A percentile compares a stretch with the other conserved stretches of the same genome.
Evolutionary conservation across 2,113 vertebrate species (phyloP).

Genomic region (Upupa epops): DNA sequence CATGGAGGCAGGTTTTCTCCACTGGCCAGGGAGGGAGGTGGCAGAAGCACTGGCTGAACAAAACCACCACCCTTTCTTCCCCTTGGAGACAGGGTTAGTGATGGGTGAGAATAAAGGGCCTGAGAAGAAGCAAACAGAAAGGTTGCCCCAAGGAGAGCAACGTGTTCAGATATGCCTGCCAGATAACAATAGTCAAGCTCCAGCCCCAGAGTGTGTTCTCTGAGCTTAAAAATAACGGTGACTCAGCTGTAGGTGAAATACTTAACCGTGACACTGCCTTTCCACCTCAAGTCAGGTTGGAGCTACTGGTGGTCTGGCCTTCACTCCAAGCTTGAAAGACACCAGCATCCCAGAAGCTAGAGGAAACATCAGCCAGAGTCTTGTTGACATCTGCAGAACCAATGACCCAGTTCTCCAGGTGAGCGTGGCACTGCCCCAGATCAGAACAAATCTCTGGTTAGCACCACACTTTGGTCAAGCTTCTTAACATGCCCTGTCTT

Average conservation of each 20-base stretch:
- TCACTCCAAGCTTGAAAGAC: background rate
- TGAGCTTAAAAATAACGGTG: background rate
- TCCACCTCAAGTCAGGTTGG: background rate
- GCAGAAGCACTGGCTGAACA: background rate
- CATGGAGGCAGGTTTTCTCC: background rate
- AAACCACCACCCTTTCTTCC: background rate
- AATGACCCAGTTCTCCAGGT: background rate
- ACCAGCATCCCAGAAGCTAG: background rate
- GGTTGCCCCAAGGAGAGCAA: conserved; percentile 4
- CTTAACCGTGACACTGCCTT: background rate
- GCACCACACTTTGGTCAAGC: background rate
- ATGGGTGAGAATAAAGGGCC: background rate
- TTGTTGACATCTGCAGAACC: background rate
- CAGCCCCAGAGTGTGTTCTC: background rate
- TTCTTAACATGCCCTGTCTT: background rate
- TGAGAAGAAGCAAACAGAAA: background rate
- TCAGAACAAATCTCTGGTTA: background rate
- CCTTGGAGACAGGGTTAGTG: background rate
- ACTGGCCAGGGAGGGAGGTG: background rate
- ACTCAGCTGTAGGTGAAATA: conserved; percentile 18
- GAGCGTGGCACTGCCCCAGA: background rate
- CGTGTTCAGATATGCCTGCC: background rate
- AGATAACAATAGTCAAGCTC: background rate
- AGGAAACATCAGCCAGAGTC: background rate
- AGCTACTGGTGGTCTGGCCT: background rate